A percentile compares a stretch with the other conserved stretches of the same genome.
Conservation (phyloP, 2,797 vertebrate species). For the Hafferia zeledoni region DNA sequence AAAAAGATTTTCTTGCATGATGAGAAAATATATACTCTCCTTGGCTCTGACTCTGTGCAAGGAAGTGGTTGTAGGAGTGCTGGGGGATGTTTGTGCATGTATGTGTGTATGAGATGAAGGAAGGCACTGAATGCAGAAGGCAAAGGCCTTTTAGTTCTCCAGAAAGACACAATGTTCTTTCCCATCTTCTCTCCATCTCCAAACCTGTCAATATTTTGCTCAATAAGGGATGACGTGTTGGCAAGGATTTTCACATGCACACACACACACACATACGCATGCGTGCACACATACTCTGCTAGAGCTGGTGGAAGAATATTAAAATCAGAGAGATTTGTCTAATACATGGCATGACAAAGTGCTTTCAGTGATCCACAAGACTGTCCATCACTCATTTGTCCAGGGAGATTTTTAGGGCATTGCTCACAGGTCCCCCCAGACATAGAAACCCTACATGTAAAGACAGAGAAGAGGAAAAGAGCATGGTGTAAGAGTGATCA, state of each 20-base stretch:
- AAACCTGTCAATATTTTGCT: constrained; percentile 52
- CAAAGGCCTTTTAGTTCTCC: neutral
- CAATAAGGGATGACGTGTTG: constrained; percentile 1
- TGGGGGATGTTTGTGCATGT: neutral
- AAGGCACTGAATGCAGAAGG: neutral
- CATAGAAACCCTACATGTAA: neutral
- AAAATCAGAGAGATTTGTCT: neutral
- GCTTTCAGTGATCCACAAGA: neutral
- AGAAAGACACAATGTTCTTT: constrained; percentile 24
- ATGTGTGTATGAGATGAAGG: fast-evolving
- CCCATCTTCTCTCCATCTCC: neutral
- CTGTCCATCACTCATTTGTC: neutral
- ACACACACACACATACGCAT: neutral
- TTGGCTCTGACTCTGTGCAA: neutral
- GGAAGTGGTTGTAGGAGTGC: neutral
- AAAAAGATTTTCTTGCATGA: constrained; percentile 54
- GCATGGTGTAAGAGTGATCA: neutral
- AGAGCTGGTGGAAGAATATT: neutral
- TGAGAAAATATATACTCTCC: constrained; percentile 64
- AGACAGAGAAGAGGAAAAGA: neutral
- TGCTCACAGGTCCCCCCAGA: neutral
- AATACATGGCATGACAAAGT: neutral
- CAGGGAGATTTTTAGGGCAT: neutral
- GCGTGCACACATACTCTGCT: neutral
- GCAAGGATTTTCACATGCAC: neutral